These are phyloP conservation scores for Odontomyia ornata DNA, from an alignment of 2,888 invertebrate genomes.

Conservation along the genomic window DNA sequence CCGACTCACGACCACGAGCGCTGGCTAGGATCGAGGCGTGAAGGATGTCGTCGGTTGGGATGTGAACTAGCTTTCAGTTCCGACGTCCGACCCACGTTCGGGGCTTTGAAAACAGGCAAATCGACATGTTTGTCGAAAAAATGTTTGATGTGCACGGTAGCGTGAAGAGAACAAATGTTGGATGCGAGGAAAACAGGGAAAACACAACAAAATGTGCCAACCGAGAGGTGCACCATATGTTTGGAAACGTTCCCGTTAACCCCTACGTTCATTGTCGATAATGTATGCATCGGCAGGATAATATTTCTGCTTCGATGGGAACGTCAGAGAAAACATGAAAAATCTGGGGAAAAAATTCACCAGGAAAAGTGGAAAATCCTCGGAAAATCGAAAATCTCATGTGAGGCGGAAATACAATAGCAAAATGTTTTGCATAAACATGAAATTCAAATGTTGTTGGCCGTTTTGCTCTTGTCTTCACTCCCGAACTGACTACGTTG, in stretches of 20 bases:
- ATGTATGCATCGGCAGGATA: conserved; percentile 29
- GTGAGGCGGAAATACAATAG: conserved; percentile 53
- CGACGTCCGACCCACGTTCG: background rate
- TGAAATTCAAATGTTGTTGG: conserved; percentile 41
- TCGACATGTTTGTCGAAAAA: conserved; percentile 16
- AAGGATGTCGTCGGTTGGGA: background rate
- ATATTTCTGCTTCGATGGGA: background rate
- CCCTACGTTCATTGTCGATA: conserved; percentile 28
- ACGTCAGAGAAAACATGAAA: background rate
- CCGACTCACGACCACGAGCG: background rate
- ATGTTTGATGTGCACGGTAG: background rate
- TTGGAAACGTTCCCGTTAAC: background rate
- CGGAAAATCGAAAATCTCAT: conserved; percentile 50
- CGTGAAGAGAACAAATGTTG: conserved; percentile 21
- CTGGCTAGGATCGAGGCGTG: too few relatives aligned
- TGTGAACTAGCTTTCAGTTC: background rate
- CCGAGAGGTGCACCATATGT: conserved; percentile 19
- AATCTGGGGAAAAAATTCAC: background rate
- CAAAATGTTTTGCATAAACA: conserved; percentile 49
- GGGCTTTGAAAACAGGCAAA: background rate
- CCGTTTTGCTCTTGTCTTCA: background rate
- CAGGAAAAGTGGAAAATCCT: conserved; percentile 3
- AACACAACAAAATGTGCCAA: conserved; percentile 27
- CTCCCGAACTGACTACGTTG: background rate
- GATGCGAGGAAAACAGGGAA: conserved; percentile 9